Evolutionary conservation across 2,888 invertebrate species (phyloP), one percentile per base, ranked within the genome.

Genomic region (Mimas tiliae): DNA sequence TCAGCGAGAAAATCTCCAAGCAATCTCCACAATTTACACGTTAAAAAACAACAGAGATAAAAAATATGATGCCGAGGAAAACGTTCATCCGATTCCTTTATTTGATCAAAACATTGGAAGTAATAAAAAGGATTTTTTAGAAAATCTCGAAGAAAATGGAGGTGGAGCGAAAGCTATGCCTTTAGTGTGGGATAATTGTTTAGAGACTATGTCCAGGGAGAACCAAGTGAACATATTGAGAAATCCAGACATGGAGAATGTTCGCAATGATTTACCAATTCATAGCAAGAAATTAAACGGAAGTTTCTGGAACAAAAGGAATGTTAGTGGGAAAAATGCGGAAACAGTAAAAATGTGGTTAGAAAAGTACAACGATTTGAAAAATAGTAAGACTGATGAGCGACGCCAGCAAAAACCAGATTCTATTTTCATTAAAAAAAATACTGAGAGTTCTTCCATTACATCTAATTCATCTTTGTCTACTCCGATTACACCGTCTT

Each of bases 181-280:
- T 69, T 79, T 93, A 67, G 80, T 89, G 67, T 90, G 88, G 90
- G 88, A 92, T 64, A 87, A 87, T 68, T 93, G 93, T 72, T 75
- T 87, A 63, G 90, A 91, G 76, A 84, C 84, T 6, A 78, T 77
- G 47, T 84, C 80, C 69, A 84, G 74, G 67, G 84, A 85, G 65
- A 82, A 70, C 67, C 71, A 77, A 47, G 75, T 73, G 55, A 81
- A 76, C 42, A 69, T 76, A 45, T 67, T 78, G 1, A 81, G 81
- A 73, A 50, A 75, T 7, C 77, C 77, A 58, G 85, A 88, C 64
- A 78, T 82, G 70, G 85, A 87, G 33, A 38, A 67, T 19, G 27
- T 19, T 19, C 58, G 45, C n/a, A 64, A 62, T 51, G 58, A 45
- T 33, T 45, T 19, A 16, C 64, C 55, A n/a, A 14, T 62, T 38